Base-by-base conservation (phyloP, 2,888 invertebrate genomes). In the Geotrupes spiniger region DNA sequence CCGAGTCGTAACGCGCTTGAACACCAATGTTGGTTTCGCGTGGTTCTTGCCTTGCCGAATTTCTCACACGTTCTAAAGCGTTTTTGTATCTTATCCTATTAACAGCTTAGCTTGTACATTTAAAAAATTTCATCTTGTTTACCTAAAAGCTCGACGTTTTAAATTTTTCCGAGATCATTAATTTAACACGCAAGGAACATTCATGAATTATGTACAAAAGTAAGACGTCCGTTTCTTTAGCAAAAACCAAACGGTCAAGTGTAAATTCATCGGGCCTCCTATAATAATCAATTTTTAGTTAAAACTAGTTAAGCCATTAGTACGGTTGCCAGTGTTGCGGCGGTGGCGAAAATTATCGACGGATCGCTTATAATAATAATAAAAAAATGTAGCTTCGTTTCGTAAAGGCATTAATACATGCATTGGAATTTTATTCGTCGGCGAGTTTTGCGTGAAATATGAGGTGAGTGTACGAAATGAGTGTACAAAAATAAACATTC, bases 341-440 rank as follows among this genome's bases (percentile, higher is more conserved):
- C 25, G 8, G 45, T 15, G 16, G 37, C 25, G 4, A 37, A 28
- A 15, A 36, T 41, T 27, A 39, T 44, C 21, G 39, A 21, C 12
- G 31, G 49, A 42, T 43, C n/a, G n/a, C n/a, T n/a, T n/a, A n/a
- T n/a, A n/a, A n/a, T n/a, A n/a, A n/a, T n/a, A n/a, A n/a, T n/a
- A n/a, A n/a, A n/a, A n/a, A n/a, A n/a, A n/a, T n/a, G 21, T 21
- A 21, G 3, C 21, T 4, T 21, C n/a, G 6, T 21, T 21, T 21
- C 21, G 17, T 12, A 25, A 36, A 36, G 43, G 43, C 43, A 36
- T 43, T 27, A 15, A 42, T 9, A 12, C 15, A 33, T 47, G 42
- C 28, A 47, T 42, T 47, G 47, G 36, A 47, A 47, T 42, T 47
- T 42, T 42, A 28, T 43, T 42, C 3, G 10, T 42, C 10, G 8